phyloP scores from a whole-genome alignment of 1,140 invertebrate genomes.

The Mya arenaria region DNA sequence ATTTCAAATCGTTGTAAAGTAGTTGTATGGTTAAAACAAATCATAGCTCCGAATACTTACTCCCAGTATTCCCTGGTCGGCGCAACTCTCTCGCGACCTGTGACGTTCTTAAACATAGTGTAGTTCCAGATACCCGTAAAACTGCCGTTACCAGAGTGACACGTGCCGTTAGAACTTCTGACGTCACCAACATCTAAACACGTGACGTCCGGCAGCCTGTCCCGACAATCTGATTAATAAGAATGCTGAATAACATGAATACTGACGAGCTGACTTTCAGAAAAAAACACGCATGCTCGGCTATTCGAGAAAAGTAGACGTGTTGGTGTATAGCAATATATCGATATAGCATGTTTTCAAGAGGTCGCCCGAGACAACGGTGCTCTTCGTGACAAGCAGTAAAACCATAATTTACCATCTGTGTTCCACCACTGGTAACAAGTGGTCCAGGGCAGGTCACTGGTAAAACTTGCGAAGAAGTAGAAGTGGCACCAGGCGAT shows the following conservation, averaged over 20 bases:
- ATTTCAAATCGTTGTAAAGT: too few species aligned
- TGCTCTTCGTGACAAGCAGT: not conserved
- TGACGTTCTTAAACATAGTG: constrained; percentile 56
- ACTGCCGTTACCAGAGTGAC: constrained; percentile 30
- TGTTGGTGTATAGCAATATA: too few species aligned
- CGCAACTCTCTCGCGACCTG: constrained; percentile 56
- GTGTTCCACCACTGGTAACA: constrained; percentile 86
- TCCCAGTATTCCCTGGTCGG: constrained; percentile 65
- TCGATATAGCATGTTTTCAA: not conserved
- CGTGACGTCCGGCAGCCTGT: constrained; percentile 44
- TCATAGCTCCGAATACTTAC: too few species aligned
- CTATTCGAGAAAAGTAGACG: too few species aligned
- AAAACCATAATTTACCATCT: constrained; percentile 8
- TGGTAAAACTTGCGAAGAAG: constrained; percentile 77
- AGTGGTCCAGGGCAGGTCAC: constrained; percentile 74
- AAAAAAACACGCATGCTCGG: too few species aligned
- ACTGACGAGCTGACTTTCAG: too few species aligned
- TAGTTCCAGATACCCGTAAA: constrained; percentile 62
- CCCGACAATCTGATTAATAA: constrained; percentile 49
- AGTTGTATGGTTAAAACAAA: too few species aligned
- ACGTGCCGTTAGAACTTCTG: constrained; percentile 58
- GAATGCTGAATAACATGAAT: too few species aligned
- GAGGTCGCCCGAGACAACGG: not conserved
- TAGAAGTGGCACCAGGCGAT: constrained; percentile 81
- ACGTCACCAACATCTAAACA: constrained; percentile 31